Evolutionary conservation across 1,140 invertebrate genomes (phyloP).

Genomic region (Palaemon carinicauda): DNA sequence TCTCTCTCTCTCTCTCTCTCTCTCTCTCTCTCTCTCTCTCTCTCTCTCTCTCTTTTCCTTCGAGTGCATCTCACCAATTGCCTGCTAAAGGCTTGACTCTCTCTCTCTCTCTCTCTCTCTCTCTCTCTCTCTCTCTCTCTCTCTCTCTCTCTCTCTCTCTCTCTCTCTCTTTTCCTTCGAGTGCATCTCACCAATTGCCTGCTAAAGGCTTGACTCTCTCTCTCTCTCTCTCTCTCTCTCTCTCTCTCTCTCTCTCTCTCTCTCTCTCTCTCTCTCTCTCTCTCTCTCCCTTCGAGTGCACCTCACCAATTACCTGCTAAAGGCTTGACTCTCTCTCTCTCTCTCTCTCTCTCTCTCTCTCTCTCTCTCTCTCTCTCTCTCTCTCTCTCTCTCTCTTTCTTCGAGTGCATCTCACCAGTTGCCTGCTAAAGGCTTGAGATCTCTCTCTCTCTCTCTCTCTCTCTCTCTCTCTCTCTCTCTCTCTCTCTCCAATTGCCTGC

Average conservation of each 20-base stretch:
- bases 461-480: background rate
- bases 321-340: conserved; percentile 28
- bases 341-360: background rate
- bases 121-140: background rate
- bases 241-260: too few species aligned
- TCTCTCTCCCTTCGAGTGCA: too few species aligned
- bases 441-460: background rate
- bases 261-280: too few species aligned
- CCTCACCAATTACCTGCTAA: too few species aligned
- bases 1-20: background rate
- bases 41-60: background rate
- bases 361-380: conserved; percentile 28
- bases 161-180: too few species aligned
- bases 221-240: too few species aligned
- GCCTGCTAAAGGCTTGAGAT: background rate
- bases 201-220: too few species aligned
- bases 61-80: too few species aligned
- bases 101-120: background rate
- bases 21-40: background rate
- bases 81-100: too few species aligned
- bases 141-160: background rate
- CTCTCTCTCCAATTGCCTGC: background rate
- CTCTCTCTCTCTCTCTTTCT: conserved; percentile 23
- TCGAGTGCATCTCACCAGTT: background rate
- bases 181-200: too few species aligned